These are phyloP conservation scores for Thamnaconus septentrionalis DNA, from an alignment of 2,113 vertebrate genomes.

Conservation along the genomic window DNA sequence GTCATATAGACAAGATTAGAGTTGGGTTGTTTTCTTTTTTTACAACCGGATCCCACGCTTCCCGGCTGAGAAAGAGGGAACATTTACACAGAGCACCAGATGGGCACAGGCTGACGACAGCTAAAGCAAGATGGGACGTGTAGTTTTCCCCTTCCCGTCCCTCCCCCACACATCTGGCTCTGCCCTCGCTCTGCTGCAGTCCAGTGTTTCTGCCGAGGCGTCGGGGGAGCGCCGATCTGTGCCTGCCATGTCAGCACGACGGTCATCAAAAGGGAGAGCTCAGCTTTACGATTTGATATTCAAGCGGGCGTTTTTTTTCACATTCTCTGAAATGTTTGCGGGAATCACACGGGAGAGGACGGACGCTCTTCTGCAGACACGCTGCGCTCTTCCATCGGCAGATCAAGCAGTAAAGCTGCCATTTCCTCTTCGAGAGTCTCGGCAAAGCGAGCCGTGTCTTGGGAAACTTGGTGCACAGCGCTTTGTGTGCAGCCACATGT, in stretches of 20 bases:
- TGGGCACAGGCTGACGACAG: slow-evolving; percentile 20
- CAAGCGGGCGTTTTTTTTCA: too few species aligned
- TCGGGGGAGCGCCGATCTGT: neutral
- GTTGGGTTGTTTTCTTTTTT: neutral
- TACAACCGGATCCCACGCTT: neutral
- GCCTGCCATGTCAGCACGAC: slow-evolving; percentile 9
- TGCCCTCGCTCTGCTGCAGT: slow-evolving; percentile 24
- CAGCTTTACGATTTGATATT: neutral
- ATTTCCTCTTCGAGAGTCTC: slow-evolving; percentile 36
- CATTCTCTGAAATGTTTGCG: too few species aligned
- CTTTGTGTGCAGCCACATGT: slow-evolving; percentile 5
- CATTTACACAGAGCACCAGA: slow-evolving; percentile 18
- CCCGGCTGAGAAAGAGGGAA: slow-evolving; percentile 17
- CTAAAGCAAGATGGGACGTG: slow-evolving; percentile 41
- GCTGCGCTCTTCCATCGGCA: neutral
- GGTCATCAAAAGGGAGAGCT: neutral
- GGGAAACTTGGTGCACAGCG: slow-evolving; percentile 4
- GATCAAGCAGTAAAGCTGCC: slow-evolving; percentile 28
- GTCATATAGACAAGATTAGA: too few species aligned
- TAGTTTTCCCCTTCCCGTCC: slow-evolving; percentile 11
- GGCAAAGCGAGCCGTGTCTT: slow-evolving; percentile 17
- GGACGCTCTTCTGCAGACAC: too few species aligned
- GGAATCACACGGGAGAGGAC: too few species aligned
- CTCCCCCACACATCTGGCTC: slow-evolving; percentile 51
- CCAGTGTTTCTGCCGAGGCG: slow-evolving; percentile 21